Conservation (phyloP, 2,113 vertebrate genomes). For the cattle (Bos taurus) region ARS-UCD2.0 NC_037347.1:64207501-64208000, state of each 20-base stretch:
- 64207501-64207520: background rate
- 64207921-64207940: background rate
- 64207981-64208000: background rate
- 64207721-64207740: accelerated
- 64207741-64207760: accelerated
- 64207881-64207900: background rate
- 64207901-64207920: background rate
- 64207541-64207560: background rate
- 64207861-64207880: background rate
- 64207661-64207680: background rate
- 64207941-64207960: background rate
- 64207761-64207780: background rate
- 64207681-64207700: background rate
- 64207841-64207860: accelerated
- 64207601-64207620: background rate
- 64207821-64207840: background rate
- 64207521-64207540: background rate
- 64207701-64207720: background rate
- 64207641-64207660: accelerated
- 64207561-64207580: background rate
- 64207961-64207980: background rate
- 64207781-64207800: accelerated
- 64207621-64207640: background rate
- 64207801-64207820: accelerated
- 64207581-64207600: background rate